These are phyloP conservation scores for Morpho helenor DNA, from an alignment of 2,888 invertebrate genomes.

Conservation along the genomic window DNA sequence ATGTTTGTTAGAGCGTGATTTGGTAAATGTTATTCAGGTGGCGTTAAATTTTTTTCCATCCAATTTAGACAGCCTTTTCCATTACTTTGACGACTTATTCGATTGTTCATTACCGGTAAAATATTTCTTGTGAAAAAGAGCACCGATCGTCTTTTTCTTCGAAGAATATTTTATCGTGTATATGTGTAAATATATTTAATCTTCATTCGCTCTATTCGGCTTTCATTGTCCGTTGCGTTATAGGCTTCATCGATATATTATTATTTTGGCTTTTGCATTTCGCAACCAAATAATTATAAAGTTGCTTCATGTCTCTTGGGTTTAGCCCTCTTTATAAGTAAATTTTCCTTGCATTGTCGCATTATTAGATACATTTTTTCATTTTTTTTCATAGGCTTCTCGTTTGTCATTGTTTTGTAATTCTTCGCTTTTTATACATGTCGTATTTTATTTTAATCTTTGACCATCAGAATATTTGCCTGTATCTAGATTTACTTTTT, in stretches of 20 bases:
- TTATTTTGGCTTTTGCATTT: neutral
- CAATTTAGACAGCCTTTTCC: neutral
- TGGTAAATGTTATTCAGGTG: neutral
- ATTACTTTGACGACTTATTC: neutral
- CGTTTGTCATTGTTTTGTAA: neutral
- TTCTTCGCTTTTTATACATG: constrained; percentile 1
- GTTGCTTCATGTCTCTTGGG: no score
- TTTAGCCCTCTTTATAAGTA: no score
- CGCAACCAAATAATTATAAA: neutral
- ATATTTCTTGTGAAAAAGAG: neutral
- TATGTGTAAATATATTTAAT: neutral
- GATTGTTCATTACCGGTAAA: neutral
- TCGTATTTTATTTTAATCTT: neutral
- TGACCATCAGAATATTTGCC: neutral
- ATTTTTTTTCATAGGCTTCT: neutral
- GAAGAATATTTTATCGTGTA: neutral
- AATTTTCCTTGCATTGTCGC: no score
- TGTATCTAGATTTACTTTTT: neutral
- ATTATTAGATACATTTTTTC: neutral
- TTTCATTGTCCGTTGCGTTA: neutral
- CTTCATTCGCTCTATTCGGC: neutral
- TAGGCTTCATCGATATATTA: no score
- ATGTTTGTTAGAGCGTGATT: neutral
- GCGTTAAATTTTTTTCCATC: neutral
- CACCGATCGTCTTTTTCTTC: neutral